Base-by-base conservation (phyloP, 1,140 invertebrate genomes). In the Drosophila seguyi region DNA sequence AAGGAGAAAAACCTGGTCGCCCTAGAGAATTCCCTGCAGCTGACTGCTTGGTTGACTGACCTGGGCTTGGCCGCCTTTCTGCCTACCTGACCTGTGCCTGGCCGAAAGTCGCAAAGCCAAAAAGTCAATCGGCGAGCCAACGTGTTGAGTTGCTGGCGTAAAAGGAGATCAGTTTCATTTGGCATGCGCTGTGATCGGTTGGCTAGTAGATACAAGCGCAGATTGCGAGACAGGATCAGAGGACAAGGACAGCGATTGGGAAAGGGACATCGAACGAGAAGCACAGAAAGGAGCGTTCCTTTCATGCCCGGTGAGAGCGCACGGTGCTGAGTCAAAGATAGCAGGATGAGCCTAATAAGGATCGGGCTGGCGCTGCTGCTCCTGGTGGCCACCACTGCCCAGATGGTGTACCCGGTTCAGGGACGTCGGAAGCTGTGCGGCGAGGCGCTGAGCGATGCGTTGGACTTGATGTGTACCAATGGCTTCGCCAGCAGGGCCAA, bases 391-490 rank as follows among this genome's bases (percentile, higher is more conserved):
- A 59, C 57, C 65, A 45, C 75, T 61, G 74, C 65, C 57, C 67
- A 83, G 61, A 52, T 81, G 65, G n/a, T 78, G 59, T 59, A 85
- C 27, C 77, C 74, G 36, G 77, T 85, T 29, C 77, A 90, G 10
- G 85, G 61, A 48, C 76, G 73, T 10, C 68, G 60, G 20, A 90
- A 75, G 41, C 39, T 90, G n/a, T 90, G 85, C 63, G 85, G 85
- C 41, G 81, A 90, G 3, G 66, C 71, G n/a, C 58, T 90, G 25
- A 81, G 58, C 67, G 63, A 73, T 22, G 86, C 75, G n/a, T 71
- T 90, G 60, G 81, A 90, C n/a, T 8, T 76, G 44, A 85, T 90
- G 53, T 90, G 85, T 73, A 63, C 75, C 47, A 63, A 81, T 53
- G 85, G 85, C 48, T 90, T 90, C 42, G 59, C 75, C 39, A 63